Evolutionary conservation across 1,140 invertebrate species (phyloP), one percentile per base, ranked within the genome.

Genomic region (Zaprionus ghesquierei): DNA sequence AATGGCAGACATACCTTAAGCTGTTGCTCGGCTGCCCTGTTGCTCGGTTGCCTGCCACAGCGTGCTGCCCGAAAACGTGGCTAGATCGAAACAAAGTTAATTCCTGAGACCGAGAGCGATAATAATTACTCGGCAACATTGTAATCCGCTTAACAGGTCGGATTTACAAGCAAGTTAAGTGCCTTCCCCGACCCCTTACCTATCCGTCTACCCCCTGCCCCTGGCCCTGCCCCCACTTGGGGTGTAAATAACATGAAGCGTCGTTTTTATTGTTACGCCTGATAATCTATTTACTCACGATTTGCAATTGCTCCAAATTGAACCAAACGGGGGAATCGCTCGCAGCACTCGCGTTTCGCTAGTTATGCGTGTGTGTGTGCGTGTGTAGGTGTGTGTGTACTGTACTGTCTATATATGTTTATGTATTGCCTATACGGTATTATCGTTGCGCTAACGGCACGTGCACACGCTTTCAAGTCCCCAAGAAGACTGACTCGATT

Each of bases 41-140:
- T 77, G 59, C 72, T 33, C 41, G n/a, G 27, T 62, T 68, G 61
- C 10, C 55, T 78, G 60, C 55, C 46, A 51, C 27, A 50, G 35
- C 35, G 50, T 65, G 69, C 65, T 71, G 53, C 65, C 69, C 25
- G 5, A 58, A 81, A 78, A 87, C 81, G 75, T 87, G 76, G 79
- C 81, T 82, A 76, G 71, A 87, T 86, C 82, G 81, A 87, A 86
- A 86, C 58, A 87, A 86, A 86, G 82, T 87, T 87, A 87, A 87
- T 86, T 79, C 82, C 82, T 70, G 46, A 18, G 51, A 76, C 58
- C 62, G 70, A 35, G 22, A 63, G 58, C 74, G 62, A 87, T 86
- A 82, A 87, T 86, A 89, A 86, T 86, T 86, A 89, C 84, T 89
- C 58, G 35, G 79, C 77, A 87, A 86, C 82, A 87, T 87, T 87